A percentile compares a stretch with the other conserved stretches of the same genome.
Evolutionary conservation across 2,113 vertebrate genomes (phyloP).

Genomic region (Galbula dea): DNA sequence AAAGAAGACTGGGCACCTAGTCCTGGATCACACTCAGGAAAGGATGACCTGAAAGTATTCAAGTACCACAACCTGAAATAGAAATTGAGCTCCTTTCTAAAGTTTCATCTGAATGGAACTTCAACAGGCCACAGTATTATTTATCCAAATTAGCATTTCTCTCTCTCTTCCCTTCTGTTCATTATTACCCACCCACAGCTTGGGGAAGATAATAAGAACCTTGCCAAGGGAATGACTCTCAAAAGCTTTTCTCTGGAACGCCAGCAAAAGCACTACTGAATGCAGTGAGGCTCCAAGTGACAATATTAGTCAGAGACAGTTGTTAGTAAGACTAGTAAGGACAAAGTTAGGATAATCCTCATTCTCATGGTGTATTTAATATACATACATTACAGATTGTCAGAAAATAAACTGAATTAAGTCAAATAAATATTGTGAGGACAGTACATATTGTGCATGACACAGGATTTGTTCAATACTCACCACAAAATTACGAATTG

Average conservation of each 20-base stretch:
- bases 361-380: neutral
- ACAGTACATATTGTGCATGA: neutral
- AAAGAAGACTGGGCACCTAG: neutral
- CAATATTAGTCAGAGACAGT: neutral
- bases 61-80: neutral
- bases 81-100: neutral
- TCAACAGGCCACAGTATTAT: neutral
- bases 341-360: neutral
- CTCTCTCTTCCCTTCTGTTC: neutral
- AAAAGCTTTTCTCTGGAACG: neutral
- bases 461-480: neutral
- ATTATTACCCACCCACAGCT: neutral
- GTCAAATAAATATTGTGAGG: neutral
- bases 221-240: neutral
- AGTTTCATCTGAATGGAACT: conserved; percentile 1
- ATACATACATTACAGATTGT: neutral
- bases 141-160: neutral
- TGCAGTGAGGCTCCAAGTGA: neutral
- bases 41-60: neutral
- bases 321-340: neutral
- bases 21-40: neutral
- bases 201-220: neutral
- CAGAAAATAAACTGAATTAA: neutral
- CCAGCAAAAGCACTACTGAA: neutral
- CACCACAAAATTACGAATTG: conserved; percentile 97